Evolutionary conservation across 1,140 invertebrate genomes (phyloP).

Genomic region (Lepidurus arcticus): DNA sequence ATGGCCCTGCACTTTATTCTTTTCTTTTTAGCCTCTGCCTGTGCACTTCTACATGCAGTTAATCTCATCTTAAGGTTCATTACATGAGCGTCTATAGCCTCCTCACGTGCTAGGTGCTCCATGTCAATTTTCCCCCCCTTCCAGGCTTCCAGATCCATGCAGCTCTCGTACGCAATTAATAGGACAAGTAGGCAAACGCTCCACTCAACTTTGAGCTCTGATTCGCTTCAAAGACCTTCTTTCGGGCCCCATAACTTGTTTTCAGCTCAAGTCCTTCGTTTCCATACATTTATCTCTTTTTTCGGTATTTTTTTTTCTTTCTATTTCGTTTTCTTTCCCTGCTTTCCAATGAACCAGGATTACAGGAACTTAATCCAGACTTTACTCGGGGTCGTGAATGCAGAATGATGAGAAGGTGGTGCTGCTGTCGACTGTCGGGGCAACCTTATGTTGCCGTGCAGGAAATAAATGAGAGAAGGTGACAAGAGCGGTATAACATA

Average conservation of each 20-base stretch:
- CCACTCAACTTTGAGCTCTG: slow-evolving; percentile 3
- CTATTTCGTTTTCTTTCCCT: not conserved
- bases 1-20: not conserved
- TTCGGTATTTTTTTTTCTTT: not conserved
- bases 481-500: not conserved
- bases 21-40: not conserved
- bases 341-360: not conserved
- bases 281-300: not conserved
- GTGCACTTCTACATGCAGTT: not conserved
- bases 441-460: not conserved
- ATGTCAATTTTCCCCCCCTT: not conserved
- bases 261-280: not conserved
- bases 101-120: not conserved
- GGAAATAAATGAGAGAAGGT: slow-evolving; percentile 4
- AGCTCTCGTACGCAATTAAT: slow-evolving; percentile 19
- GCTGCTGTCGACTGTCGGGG: not conserved
- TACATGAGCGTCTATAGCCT: not conserved
- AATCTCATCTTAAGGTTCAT: slow-evolving; percentile 16
- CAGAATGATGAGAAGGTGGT: not conserved
- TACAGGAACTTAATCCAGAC: not conserved
- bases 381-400: not conserved
- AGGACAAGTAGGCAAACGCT: slow-evolving; percentile 7
- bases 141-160: not conserved
- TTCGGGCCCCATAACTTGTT: not conserved
- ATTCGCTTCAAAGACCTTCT: not conserved